Percentiles rank a stretch among this genome's conserved stretches.
These are phyloP conservation scores for Eira barbara DNA, from an alignment of 2,113 vertebrate genomes.

Conservation along the genomic window DNA sequence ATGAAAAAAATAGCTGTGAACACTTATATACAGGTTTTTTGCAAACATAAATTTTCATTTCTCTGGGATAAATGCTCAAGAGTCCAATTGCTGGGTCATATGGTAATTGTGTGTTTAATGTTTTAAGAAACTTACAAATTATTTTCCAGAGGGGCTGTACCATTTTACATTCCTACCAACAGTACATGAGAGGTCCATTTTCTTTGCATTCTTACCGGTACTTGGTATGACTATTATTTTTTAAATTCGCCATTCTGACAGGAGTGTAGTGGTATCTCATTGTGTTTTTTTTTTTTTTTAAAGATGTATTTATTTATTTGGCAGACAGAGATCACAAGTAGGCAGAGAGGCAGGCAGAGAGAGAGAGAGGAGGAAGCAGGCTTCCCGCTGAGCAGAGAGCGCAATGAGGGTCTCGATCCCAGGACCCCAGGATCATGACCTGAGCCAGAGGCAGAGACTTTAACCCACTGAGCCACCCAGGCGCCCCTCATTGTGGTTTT, in stretches of 20 bases:
- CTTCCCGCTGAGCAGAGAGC: too few species aligned
- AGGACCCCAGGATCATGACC: too few species aligned
- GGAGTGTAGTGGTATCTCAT: not conserved
- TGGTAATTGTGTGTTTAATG: not conserved
- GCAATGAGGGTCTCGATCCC: too few species aligned
- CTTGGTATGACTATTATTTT: not conserved
- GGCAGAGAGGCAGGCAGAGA: too few species aligned
- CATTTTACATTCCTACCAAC: not conserved
- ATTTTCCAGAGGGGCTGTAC: not conserved
- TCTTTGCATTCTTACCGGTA: not conserved
- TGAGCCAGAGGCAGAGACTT: too few species aligned
- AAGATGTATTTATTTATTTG: too few species aligned
- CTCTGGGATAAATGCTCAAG: not conserved
- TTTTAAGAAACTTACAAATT: slow-evolving; percentile 1
- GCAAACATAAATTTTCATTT: not conserved
- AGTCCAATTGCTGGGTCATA: not conserved
- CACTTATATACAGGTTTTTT: not conserved
- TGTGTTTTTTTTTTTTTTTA: not conserved
- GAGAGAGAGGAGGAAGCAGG: too few species aligned
- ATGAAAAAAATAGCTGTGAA: not conserved
- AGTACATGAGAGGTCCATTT: not conserved
- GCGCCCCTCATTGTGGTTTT: not conserved
- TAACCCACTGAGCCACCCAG: too few species aligned
- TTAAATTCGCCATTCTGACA: not conserved
- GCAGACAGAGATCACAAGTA: too few species aligned